Evolutionary conservation across 92 coral and sea anemone species (phyloP).

Genomic region (Parazoanthus swiftii): DNA sequence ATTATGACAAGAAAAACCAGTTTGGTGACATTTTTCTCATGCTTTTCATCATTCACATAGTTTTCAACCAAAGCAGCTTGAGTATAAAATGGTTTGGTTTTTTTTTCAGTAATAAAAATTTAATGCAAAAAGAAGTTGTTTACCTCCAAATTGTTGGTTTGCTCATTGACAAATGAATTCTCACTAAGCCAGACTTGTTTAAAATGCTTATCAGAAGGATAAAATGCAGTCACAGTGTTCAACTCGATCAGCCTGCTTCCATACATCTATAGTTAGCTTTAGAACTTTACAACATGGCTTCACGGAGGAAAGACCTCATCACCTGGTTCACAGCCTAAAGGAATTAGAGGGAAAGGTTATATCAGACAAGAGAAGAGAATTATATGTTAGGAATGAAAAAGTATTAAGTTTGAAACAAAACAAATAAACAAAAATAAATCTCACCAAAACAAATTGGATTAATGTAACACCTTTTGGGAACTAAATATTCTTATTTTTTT

Average conservation of each 20-base stretch:
- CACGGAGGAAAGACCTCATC: conserved; percentile 22
- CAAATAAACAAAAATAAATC: not conserved
- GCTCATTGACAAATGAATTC: conserved; percentile 15
- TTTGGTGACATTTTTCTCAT: conserved; percentile 48
- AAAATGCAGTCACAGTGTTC: conserved; percentile 32
- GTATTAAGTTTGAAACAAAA: not conserved
- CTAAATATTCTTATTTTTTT: too few species aligned
- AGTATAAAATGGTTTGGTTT: not conserved
- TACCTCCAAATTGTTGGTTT: conserved; percentile 30
- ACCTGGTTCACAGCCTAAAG: conserved; percentile 16
- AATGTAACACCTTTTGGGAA: not conserved
- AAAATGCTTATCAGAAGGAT: conserved; percentile 20
- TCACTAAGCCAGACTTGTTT: not conserved
- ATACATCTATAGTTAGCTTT: conserved; percentile 31
- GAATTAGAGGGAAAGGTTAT: conserved; percentile 41
- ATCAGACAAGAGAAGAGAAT: conserved; percentile 30
- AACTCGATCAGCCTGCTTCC: conserved; percentile 27
- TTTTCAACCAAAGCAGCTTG: conserved; percentile 18
- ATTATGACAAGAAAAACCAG: conserved; percentile 19
- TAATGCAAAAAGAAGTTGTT: not conserved
- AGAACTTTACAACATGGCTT: conserved; percentile 39
- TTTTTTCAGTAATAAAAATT: not conserved
- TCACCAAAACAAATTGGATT: not conserved
- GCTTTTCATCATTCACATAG: conserved; percentile 44
- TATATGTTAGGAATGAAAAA: conserved; percentile 15